Evolutionary conservation across 2,888 invertebrate species (phyloP).

Genomic region (Ormyrus thymus): DNA sequence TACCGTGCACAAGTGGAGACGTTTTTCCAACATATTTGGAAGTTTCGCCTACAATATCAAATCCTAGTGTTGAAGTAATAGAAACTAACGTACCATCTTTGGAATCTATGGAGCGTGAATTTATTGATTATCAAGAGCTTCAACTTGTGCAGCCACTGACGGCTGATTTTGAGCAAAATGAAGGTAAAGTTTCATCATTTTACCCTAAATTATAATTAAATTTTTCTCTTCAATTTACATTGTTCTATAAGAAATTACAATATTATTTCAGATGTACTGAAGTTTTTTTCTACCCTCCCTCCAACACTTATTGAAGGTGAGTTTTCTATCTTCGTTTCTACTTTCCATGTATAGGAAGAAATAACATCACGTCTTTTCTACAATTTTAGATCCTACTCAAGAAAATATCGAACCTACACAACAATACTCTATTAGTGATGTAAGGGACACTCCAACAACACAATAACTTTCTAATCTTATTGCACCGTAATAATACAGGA

Average conservation of each 20-base stretch:
- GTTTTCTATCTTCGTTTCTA: constrained; percentile 7
- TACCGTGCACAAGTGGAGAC: constrained; percentile 32
- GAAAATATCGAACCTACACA: constrained; percentile 29
- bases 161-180: constrained; percentile 63
- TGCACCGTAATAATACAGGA: constrained; percentile 1
- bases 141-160: constrained; percentile 60
- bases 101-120: constrained; percentile 59
- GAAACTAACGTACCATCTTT: constrained; percentile 57
- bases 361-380: too few relatives aligned
- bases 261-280: constrained; percentile 67
- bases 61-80: constrained; percentile 30
- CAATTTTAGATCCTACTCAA: too few relatives aligned
- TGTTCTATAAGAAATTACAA: constrained; percentile 11
- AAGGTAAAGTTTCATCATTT: constrained; percentile 62
- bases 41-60: constrained; percentile 31
- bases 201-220: too few relatives aligned
- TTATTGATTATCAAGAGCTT: constrained; percentile 61
- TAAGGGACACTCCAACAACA: constrained; percentile 59
- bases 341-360: too few relatives aligned
- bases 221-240: not conserved
- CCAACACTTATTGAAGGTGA: constrained; percentile 65
- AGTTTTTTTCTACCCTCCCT: constrained; percentile 65
- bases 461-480: constrained; percentile 16
- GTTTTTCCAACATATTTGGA: constrained; percentile 37
- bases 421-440: constrained; percentile 62